Conservation (phyloP, 2,113 vertebrate genomes). For the Capra hircus region DNA sequence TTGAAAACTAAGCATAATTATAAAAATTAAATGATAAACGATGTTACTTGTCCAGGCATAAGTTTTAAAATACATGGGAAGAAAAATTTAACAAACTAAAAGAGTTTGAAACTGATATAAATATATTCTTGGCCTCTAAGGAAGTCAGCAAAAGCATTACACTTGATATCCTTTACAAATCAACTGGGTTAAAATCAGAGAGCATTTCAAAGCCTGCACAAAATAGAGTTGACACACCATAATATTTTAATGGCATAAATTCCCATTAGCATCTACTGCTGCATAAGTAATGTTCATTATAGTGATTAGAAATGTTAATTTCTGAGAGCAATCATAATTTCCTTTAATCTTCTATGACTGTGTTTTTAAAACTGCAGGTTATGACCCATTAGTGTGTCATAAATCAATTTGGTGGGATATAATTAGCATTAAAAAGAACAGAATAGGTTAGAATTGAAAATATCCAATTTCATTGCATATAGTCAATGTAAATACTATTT, state of each 20-base stretch:
- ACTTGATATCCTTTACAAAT: not conserved
- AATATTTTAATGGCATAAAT: conserved; percentile 37
- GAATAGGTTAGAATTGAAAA: conserved; percentile 29
- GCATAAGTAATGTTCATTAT: conserved; percentile 52
- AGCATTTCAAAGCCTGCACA: conserved; percentile 36
- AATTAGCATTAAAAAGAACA: conserved; percentile 28
- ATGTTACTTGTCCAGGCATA: not conserved
- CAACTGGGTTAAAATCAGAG: not conserved
- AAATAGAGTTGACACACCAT: conserved; percentile 26
- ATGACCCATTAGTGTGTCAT: conserved; percentile 44
- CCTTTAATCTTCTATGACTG: conserved; percentile 36
- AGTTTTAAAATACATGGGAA: not conserved
- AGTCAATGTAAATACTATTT: conserved; percentile 13
- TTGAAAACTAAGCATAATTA: conserved; percentile 16
- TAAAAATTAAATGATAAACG: not conserved
- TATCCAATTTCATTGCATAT: conserved; percentile 19
- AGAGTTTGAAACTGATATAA: not conserved
- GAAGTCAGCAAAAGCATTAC: not conserved
- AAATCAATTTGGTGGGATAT: conserved; percentile 47
- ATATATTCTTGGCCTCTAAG: not conserved
- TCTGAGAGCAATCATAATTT: conserved; percentile 57
- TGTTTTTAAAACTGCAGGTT: conserved; percentile 42
- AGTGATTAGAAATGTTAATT: conserved; percentile 66
- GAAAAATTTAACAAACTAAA: not conserved
- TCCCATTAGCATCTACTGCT: conserved; percentile 48